Conservation (phyloP, 2,888 invertebrate genomes). For the Panopea generosa region DNA sequence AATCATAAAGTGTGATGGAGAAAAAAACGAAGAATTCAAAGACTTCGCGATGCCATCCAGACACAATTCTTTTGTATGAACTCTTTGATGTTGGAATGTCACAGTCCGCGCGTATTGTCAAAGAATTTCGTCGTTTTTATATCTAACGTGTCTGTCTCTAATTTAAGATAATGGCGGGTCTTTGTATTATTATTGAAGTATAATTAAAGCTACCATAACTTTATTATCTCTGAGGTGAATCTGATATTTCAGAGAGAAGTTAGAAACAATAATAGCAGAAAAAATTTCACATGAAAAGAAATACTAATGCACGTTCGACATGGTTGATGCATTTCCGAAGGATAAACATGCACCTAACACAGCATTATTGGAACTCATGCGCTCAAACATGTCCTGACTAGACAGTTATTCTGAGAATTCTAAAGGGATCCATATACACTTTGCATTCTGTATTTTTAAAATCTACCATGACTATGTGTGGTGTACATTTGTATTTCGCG, state of each 20-base stretch:
- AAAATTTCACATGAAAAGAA: too few species aligned
- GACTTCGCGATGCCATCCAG: slow-evolving; percentile 17
- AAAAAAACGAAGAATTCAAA: neutral
- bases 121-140: slow-evolving; percentile 3
- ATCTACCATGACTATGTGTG: too few species aligned
- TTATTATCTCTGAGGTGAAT: neutral
- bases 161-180: neutral
- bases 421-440: too few species aligned
- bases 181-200: neutral
- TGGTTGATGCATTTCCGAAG: too few species aligned
- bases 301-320: too few species aligned
- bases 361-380: too few species aligned
- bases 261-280: too few species aligned
- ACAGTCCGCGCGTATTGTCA: slow-evolving; percentile 13
- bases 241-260: neutral
- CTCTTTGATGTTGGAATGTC: slow-evolving; percentile 53
- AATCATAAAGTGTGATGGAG: slow-evolving; percentile 20
- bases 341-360: too few species aligned
- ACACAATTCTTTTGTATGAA: slow-evolving; percentile 41
- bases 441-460: too few species aligned
- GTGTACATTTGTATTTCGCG: too few species aligned
- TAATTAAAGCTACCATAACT: neutral
- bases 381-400: too few species aligned
- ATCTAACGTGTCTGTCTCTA: neutral
- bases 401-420: too few species aligned